phyloP scores from a whole-genome alignment of 2,113 vertebrate species.

The Psephotus haematonotus region DNA sequence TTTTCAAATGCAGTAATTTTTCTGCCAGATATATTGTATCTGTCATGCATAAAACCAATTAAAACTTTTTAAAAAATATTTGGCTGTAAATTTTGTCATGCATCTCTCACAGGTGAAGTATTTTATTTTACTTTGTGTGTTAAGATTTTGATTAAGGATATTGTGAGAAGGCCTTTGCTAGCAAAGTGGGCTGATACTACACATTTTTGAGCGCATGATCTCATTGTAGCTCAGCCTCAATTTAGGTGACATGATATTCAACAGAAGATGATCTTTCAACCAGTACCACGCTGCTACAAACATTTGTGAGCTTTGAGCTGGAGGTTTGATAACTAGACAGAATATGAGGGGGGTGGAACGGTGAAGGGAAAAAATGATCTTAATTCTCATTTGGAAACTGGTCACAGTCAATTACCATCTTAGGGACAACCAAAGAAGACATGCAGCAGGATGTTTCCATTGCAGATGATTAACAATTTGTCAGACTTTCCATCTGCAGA shows the following conservation, averaged over 20 bases:
- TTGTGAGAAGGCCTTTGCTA: not conserved
- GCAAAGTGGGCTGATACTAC: not conserved
- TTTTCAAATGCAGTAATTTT: not conserved
- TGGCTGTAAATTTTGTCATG: not conserved
- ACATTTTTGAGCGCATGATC: not conserved
- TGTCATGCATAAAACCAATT: not conserved
- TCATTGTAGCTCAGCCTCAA: not conserved
- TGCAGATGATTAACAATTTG: not conserved
- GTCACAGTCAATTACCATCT: not conserved
- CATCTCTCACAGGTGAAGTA: not conserved
- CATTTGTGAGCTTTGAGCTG: not conserved
- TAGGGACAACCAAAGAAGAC: not conserved
- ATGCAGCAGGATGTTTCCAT: not conserved
- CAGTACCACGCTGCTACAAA: rapidly evolving
- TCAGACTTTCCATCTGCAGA: not conserved
- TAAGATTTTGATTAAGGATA: not conserved
- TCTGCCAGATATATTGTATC: not conserved
- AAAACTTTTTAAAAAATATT: not conserved
- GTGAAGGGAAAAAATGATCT: not conserved
- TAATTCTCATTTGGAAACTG: not conserved
- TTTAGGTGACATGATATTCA: not conserved
- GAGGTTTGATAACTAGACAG: not conserved
- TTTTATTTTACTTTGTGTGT: not conserved
- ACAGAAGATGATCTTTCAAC: not conserved
- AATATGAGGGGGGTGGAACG: rapidly evolving